Conservation (phyloP, 2,888 invertebrate genomes). For the Idaea dimidiata region DNA sequence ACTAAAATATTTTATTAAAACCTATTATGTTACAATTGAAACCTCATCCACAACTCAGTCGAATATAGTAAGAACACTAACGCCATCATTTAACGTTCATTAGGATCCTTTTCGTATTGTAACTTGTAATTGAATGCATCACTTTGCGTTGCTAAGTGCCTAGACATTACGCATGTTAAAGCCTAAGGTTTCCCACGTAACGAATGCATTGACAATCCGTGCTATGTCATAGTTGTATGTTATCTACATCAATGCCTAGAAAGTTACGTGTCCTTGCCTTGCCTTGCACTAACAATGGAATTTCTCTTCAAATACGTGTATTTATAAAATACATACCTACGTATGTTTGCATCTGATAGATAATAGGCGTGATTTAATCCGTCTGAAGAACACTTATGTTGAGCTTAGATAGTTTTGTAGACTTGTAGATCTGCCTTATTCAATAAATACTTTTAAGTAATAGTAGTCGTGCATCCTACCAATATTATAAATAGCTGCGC, state of each 20-base stretch:
- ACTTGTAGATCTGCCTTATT: too few species aligned
- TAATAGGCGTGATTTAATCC: background rate
- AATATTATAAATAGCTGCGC: too few species aligned
- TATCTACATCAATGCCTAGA: background rate
- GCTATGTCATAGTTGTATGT: constrained; percentile 4
- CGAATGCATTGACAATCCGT: constrained; percentile 11
- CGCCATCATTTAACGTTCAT: too few species aligned
- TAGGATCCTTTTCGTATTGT: background rate
- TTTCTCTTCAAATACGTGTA: background rate
- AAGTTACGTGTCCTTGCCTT: constrained; percentile 1
- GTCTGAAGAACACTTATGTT: background rate
- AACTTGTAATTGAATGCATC: constrained; percentile 22
- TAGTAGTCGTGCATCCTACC: too few species aligned
- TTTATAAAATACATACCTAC: background rate
- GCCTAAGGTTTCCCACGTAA: constrained; percentile 17
- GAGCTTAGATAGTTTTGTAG: too few species aligned
- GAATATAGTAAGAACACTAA: too few species aligned
- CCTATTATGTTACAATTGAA: too few species aligned
- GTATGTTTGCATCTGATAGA: background rate
- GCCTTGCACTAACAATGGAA: background rate
- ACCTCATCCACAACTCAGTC: too few species aligned
- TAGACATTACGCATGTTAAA: constrained; percentile 20
- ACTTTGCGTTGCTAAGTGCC: constrained; percentile 10
- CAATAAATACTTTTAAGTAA: too few species aligned
- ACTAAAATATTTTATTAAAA: too few species aligned